A percentile compares a stretch with the other conserved stretches of the same genome.
Evolutionary conservation across 2,797 vertebrate species (phyloP).

Genomic region (Hozukius guyotensis): DNA sequence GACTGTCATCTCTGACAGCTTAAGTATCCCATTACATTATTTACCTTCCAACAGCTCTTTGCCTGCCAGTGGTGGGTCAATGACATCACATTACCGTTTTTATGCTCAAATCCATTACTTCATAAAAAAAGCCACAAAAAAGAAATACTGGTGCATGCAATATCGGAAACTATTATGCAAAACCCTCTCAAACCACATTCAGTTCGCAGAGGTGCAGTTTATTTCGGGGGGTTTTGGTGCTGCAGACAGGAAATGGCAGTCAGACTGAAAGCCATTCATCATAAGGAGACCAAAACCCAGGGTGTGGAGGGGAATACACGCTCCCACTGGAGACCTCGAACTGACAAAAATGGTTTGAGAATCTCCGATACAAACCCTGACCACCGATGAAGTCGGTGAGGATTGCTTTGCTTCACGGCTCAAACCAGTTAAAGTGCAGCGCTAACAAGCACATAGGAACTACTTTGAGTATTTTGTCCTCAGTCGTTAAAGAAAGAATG

Average conservation of each 20-base stretch:
- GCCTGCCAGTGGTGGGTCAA: slow-evolving; percentile 24
- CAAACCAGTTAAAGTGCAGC: background rate
- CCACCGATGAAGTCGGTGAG: slow-evolving; percentile 5
- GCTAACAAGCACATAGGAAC: background rate
- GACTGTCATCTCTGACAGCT: slow-evolving; percentile 56
- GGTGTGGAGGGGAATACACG: slow-evolving; percentile 15
- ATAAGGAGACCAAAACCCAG: slow-evolving; percentile 34
- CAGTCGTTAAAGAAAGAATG: background rate
- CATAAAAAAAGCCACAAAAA: background rate
- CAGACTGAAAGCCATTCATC: slow-evolving; percentile 54
- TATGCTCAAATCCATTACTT: slow-evolving; percentile 26
- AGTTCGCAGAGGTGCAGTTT: slow-evolving; percentile 8
- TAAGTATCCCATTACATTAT: slow-evolving; percentile 59
- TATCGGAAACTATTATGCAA: slow-evolving; percentile 5
- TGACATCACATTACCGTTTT: slow-evolving; percentile 42
- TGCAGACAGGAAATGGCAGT: slow-evolving; percentile 22
- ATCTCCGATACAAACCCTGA: slow-evolving; percentile 27
- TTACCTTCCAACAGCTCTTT: slow-evolving; percentile 55
- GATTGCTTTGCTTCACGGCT: background rate
- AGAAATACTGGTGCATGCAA: background rate
- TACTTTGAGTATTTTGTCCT: background rate
- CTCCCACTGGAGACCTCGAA: slow-evolving; percentile 16
- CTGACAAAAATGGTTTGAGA: slow-evolving; percentile 46
- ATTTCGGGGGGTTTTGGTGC: slow-evolving; percentile 4
- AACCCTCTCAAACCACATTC: background rate